phyloP scores from a whole-genome alignment of 2,888 invertebrate species.

The Nomada goodeniana region DNA sequence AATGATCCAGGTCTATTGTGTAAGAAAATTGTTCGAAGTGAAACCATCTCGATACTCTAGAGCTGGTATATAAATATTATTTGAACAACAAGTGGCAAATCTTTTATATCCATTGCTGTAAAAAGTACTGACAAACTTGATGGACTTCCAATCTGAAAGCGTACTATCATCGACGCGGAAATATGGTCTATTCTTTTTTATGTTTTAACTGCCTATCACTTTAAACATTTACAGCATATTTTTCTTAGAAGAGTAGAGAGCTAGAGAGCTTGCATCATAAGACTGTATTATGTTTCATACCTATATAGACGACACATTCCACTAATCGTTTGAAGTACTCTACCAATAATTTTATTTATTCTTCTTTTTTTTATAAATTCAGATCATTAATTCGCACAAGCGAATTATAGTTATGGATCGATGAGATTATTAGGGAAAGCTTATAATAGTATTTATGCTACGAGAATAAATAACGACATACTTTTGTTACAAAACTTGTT shows the following conservation, averaged over 20 bases:
- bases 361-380: slow-evolving; percentile 16
- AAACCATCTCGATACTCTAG: slow-evolving; percentile 86
- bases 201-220: not conserved
- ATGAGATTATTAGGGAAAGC: slow-evolving; percentile 40
- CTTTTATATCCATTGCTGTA: no score
- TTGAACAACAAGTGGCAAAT: not conserved
- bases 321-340: slow-evolving; percentile 13
- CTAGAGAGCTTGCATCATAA: slow-evolving; percentile 26
- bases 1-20: slow-evolving; percentile 93
- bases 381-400: slow-evolving; percentile 22
- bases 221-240: not conserved
- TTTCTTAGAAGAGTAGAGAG: not conserved
- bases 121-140: not conserved
- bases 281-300: slow-evolving; percentile 48
- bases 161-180: not conserved
- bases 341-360: slow-evolving; percentile 19
- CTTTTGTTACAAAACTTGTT: slow-evolving; percentile 57
- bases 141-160: not conserved
- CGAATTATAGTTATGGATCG: slow-evolving; percentile 47
- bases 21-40: slow-evolving; percentile 94
- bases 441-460: slow-evolving; percentile 63
- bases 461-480: slow-evolving; percentile 63
- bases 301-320: slow-evolving; percentile 37
- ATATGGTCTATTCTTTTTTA: not conserved
- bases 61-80: slow-evolving; percentile 76